Evolutionary conservation across 2,797 vertebrate species (phyloP).

Genomic region (Scyliorhinus canicula): DNA sequence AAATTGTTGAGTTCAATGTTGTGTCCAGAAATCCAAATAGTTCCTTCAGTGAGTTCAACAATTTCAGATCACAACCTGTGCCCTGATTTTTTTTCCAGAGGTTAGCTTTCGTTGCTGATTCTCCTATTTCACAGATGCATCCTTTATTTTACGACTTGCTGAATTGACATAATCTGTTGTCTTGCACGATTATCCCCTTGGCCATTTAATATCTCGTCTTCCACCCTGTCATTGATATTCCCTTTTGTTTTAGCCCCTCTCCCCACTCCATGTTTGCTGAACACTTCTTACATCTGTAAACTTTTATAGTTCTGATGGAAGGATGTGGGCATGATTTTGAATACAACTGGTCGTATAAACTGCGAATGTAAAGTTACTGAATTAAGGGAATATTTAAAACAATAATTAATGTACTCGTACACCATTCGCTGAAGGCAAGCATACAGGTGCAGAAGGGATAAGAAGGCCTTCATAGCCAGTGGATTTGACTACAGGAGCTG

Average conservation of each 20-base stretch:
- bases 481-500: no score
- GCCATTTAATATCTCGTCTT: not conserved
- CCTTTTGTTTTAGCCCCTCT: not conserved
- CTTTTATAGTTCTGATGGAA: not conserved
- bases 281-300: not conserved
- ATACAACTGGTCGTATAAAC: not conserved
- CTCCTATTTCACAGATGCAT: not conserved
- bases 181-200: not conserved
- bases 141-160: not conserved
- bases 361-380: not conserved
- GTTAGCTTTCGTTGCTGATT: not conserved
- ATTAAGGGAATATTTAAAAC: not conserved
- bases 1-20: not conserved
- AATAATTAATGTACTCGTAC: no score
- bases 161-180: not conserved
- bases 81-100: not conserved
- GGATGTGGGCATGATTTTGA: not conserved
- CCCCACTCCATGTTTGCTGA: not conserved
- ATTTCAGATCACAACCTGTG: not conserved
- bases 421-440: no score
- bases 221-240: not conserved
- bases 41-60: not conserved
- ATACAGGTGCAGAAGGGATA: no score
- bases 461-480: no score
- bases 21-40: not conserved